Conservation (phyloP, 2,113 vertebrate species). For the Ptychochromis oligacanthus region DNA sequence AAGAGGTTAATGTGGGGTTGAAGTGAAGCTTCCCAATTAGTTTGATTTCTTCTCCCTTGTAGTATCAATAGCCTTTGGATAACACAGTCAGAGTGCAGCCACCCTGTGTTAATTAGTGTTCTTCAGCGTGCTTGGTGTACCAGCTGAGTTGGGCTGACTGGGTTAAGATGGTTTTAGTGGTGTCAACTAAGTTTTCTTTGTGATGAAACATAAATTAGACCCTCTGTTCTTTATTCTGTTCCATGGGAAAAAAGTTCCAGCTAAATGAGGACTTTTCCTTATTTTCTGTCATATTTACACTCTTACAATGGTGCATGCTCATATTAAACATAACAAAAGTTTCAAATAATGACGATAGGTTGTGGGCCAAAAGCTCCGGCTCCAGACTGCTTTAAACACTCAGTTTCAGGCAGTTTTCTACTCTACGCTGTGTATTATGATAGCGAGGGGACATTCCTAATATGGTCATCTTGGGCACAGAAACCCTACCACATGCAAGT, state of each 20-base stretch:
- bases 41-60: conserved; percentile 32
- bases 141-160: neutral
- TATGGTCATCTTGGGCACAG: neutral
- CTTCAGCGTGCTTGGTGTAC: neutral
- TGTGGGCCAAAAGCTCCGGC: neutral
- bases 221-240: neutral
- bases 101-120: conserved; percentile 35
- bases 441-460: neutral
- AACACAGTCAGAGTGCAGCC: neutral
- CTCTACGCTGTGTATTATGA: no score
- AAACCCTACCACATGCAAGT: neutral
- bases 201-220: neutral
- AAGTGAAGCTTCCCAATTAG: conserved; percentile 48
- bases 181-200: conserved; percentile 3
- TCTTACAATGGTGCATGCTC: neutral
- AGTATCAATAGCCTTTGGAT: conserved; percentile 36
- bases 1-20: conserved; percentile 36
- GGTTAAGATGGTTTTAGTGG: neutral
- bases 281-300: neutral
- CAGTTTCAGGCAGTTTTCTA: neutral
- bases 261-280: neutral
- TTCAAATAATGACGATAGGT: neutral
- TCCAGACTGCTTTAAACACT: neutral
- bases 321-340: neutral
- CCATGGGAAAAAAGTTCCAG: no score